A percentile compares a stretch with the other conserved stretches of the same genome.
Evolutionary conservation across 2,113 vertebrate genomes (phyloP).

Genomic region (Pelecanus crispus): DNA sequence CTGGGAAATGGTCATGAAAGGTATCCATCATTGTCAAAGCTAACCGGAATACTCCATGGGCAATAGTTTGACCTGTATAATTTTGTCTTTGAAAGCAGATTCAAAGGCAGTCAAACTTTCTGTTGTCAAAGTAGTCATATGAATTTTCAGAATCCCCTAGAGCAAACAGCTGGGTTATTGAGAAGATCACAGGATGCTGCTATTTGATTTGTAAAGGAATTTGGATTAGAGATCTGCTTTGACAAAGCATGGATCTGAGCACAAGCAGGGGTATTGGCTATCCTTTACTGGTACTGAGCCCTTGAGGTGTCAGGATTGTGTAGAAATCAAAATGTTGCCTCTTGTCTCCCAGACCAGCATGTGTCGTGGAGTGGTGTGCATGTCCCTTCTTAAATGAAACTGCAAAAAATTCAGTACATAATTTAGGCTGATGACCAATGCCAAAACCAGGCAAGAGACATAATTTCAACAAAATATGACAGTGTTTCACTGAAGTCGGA

Average conservation of each 20-base stretch:
- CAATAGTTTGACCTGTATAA: conserved; percentile 23
- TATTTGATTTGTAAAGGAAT: not conserved
- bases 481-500: not conserved
- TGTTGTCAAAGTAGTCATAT: conserved; percentile 12
- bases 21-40: conserved; percentile 48
- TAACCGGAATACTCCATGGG: not conserved
- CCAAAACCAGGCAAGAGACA: not conserved
- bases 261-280: not conserved
- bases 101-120: conserved; percentile 51
- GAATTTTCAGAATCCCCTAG: not conserved
- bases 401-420: not conserved
- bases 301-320: not conserved
- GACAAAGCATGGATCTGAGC: not conserved
- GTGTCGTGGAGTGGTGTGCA: fast-evolving
- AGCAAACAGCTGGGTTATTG: conserved; percentile 9
- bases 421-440: not conserved
- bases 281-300: not conserved
- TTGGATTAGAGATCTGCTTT: not conserved
- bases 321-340: not conserved
- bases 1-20: conserved; percentile 21
- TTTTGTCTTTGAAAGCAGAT: conserved; percentile 47
- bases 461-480: not conserved
- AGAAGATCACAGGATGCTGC: not conserved
- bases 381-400: not conserved
- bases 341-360: not conserved